A percentile compares a stretch with the other conserved stretches of the same genome.
Conservation (phyloP, 2,797 vertebrate genomes). For the Acanthiza pusilla region DNA sequence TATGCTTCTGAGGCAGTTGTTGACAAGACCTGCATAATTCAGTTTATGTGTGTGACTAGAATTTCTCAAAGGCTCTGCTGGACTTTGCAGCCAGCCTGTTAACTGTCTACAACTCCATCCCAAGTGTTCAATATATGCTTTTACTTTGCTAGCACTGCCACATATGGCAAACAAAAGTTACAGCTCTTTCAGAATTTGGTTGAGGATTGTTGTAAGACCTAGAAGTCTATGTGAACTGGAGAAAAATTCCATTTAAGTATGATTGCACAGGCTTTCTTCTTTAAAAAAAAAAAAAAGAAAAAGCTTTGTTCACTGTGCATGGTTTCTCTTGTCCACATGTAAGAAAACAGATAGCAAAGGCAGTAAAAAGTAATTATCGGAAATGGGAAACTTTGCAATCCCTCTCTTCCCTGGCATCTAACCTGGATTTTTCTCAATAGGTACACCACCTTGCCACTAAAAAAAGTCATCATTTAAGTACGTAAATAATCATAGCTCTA, state of each 20-base stretch:
- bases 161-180: background rate
- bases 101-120: background rate
- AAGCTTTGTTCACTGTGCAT: background rate
- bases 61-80: conserved; percentile 11
- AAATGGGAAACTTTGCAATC: conserved; percentile 19
- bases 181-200: background rate
- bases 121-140: background rate
- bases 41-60: conserved; percentile 54
- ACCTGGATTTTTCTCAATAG: conserved; percentile 13
- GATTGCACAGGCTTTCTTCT: background rate
- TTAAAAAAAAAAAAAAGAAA: background rate
- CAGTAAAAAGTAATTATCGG: conserved; percentile 38
- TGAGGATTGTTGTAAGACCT: background rate
- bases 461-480: conserved; percentile 39
- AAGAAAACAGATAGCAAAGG: background rate
- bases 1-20: conserved; percentile 53
- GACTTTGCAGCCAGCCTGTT: conserved; percentile 3
- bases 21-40: conserved; percentile 71
- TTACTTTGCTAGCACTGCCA: background rate
- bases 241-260: background rate
- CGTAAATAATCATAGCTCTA: conserved; percentile 19
- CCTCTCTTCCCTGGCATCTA: background rate
- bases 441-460: conserved; percentile 18
- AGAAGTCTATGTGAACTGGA: background rate
- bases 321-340: background rate